Evolutionary conservation across 2,888 invertebrate genomes (phyloP), one percentile per base, ranked within the genome.

Genomic region (Rhamnusium bicolor): DNA sequence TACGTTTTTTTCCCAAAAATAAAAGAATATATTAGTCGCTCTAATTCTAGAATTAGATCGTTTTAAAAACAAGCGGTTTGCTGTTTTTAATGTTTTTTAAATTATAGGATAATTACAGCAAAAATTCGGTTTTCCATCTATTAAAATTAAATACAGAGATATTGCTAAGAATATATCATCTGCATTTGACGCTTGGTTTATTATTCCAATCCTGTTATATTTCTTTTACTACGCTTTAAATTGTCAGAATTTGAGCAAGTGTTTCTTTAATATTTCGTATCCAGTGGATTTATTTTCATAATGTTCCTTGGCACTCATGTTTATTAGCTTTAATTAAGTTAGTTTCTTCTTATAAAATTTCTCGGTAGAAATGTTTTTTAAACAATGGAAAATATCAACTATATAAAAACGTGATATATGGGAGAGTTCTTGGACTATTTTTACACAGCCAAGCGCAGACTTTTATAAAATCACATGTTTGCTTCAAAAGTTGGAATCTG

Each of bases 151-250:
- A 21, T 46, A 19, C 24, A n/a, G 8, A 61, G 46, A 61, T 32
- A 61, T 46, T 46, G 46, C 24, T 40, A 19, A 12, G 24, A 61
- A 61, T 46, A 46, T 61, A 32, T 60, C 60, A 60, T 61, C 61
- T 46, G 61, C 19, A 61, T 46, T 46, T 61, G 61, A 61, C 61
- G n/a, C 8, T 18, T n/a, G 61, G 61, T 61, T 61, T 61, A 61
- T 46, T 46, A 61, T 61, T 61, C 46, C 46, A 61, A 61, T 61
- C 18, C 14, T 19, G 12, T n/a, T n/a, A 46, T 18, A 46, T 46
- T 46, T 21, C 46, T 61, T 58, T 58, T 7, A 16, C 32, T 58
- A 5, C 58, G 16, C 32, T 16, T 27, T 29, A 29, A 16, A 16
- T 58, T 32, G 8, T 32, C 16, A 32, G 18, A 58, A 58, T 32